These are phyloP conservation scores for Bubo bubo DNA, from an alignment of 2,113 vertebrate genomes.

Conservation along the genomic window DNA sequence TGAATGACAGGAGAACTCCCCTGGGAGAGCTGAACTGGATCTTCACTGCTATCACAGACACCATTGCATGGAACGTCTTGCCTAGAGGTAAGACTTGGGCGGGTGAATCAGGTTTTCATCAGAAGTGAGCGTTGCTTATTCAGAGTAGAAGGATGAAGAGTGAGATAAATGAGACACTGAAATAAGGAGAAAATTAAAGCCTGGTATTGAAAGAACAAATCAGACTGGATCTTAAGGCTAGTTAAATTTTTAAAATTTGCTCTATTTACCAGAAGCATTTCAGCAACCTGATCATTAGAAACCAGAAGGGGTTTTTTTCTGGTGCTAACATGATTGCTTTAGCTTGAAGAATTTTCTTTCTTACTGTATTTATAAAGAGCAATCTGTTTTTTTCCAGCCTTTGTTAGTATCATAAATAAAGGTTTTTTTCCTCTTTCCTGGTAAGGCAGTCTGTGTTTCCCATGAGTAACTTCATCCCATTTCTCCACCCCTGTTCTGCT, in stretches of 20 bases:
- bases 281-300: background rate
- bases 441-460: background rate
- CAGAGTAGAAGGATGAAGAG: background rate
- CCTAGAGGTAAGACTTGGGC: constrained; percentile 84
- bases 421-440: background rate
- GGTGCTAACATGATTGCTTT: background rate
- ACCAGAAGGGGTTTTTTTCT: background rate
- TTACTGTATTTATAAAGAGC: background rate
- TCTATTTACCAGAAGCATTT: background rate
- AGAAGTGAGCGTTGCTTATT: background rate
- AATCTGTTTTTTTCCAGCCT: background rate
- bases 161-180: background rate
- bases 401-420: background rate
- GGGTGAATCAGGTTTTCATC: background rate
- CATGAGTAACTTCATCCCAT: background rate
- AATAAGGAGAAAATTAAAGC: background rate
- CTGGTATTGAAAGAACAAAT: background rate
- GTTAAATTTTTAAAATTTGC: background rate
- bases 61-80: constrained; percentile 97
- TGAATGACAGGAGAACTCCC: constrained; percentile 96
- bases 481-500: background rate
- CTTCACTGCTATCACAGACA: constrained; percentile 98
- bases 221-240: background rate
- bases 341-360: background rate
- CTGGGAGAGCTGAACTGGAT: constrained; percentile 99